Percentiles rank a stretch among this genome's conserved stretches.
Conservation (phyloP, 2,113 vertebrate species). For the Mohoua ochrocephala region DNA sequence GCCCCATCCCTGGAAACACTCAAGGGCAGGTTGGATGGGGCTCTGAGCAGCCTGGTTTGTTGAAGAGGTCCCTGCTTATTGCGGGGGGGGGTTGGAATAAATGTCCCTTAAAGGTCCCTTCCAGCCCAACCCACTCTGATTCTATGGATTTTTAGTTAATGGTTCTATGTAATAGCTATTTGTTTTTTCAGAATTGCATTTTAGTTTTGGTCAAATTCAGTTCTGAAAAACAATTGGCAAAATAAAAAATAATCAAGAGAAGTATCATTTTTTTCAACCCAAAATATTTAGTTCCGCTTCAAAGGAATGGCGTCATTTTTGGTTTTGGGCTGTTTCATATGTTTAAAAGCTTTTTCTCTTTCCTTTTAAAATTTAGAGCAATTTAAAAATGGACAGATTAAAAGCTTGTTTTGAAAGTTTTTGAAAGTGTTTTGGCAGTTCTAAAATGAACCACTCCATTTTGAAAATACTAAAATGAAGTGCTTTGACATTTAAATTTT, state of each 20-base stretch:
- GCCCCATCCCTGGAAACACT: neutral
- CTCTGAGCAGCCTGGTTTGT: neutral
- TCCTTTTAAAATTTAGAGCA: neutral
- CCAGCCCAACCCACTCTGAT: neutral
- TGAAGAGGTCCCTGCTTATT: neutral
- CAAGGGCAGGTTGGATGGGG: neutral
- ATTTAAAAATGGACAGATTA: neutral
- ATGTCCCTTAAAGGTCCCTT: neutral
- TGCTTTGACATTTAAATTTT: neutral
- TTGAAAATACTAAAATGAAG: neutral
- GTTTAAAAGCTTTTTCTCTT: neutral
- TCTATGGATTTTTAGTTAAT: neutral
- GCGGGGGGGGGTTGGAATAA: neutral
- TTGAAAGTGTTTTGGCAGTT: constrained; percentile 28
- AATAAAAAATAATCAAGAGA: neutral
- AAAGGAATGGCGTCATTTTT: neutral
- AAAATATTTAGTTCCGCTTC: neutral
- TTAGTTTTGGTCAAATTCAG: neutral
- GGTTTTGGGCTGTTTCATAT: neutral
- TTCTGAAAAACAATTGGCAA: neutral
- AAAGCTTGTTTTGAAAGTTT: constrained; percentile 28
- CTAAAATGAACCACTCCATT: neutral
- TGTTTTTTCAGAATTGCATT: neutral
- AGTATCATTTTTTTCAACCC: neutral
- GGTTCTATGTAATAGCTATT: neutral